Evolutionary conservation across 23 tunicate genomes (phyloP), one percentile per base, ranked within the genome.

Genomic region (Corella eumyota): DNA sequence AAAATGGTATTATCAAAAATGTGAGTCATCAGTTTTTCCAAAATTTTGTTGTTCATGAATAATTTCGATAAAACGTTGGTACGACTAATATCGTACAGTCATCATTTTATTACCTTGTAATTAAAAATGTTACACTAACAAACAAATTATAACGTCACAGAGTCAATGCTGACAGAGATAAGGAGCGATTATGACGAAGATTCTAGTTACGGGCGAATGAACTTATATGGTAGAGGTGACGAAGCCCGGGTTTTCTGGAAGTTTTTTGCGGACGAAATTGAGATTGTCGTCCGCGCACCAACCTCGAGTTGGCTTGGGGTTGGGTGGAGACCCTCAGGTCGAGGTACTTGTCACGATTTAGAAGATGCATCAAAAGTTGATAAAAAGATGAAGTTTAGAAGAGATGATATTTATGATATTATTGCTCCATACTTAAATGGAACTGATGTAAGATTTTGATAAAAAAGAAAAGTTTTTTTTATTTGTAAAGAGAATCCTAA

Each of bases 231-330:
- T n/a, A 45, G 48, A 1, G 60, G 45, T 2, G 71, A 32, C n/a
- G 34, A 64, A 28, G 80, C 56, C 30, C 22, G 6, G 24, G 9
- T 74, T 24, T 56, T 64, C 40, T 74, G 68, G 80, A 64, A 28
- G 30, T 74, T 52, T 45, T 30, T 64, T 31, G 4, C 7, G 24
- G 25, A 25, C 6, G 80, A 74, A 31, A 55, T 74, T 9, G 80
- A 74, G 30, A 44, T 74, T 1, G 71, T 57, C 7, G 6, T 74
- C 3, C 57, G 33, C 25, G 64, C 40, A 15, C 48, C 30, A 6
- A 64, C 80, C 7, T 6, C 2, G 49, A 74, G 80, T 45, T 74
- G 80, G 80, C 55, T 74, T 13, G 80, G 80, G 13, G 32, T 74
- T 27, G 80, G 80, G 7, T 74, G 80, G 80, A 54, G 68, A 36